A percentile compares a stretch with the other conserved stretches of the same genome.
These are phyloP conservation scores for Philhelius pedissequus DNA, from an alignment of 2,888 invertebrate species.

Conservation along the genomic window DNA sequence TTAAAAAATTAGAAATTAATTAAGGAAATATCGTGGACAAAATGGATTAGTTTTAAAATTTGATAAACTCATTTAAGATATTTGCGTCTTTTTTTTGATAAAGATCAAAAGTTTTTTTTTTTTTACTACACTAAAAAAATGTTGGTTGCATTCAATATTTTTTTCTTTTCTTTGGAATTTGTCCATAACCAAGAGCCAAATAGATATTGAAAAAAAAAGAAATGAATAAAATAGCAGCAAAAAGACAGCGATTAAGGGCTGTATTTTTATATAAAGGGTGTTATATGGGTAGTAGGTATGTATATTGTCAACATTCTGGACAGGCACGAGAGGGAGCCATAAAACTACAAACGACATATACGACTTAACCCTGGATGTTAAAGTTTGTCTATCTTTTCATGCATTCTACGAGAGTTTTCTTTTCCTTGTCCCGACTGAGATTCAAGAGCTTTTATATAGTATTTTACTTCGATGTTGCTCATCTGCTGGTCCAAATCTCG, in stretches of 20 bases:
- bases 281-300: constrained; percentile 23
- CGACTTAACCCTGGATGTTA: constrained; percentile 54
- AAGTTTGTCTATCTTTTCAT: constrained; percentile 57
- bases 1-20: too few species aligned
- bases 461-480: constrained; percentile 2
- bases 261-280: constrained; percentile 54
- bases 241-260: constrained; percentile 63
- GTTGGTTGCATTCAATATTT: too few species aligned
- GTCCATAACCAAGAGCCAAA: constrained; percentile 17
- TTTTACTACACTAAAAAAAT: too few species aligned
- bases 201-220: constrained; percentile 22
- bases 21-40: too few species aligned
- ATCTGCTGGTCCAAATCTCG: neutral
- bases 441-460: constrained; percentile 34
- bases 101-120: too few species aligned
- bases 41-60: too few species aligned
- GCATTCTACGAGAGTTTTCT: neutral
- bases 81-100: too few species aligned
- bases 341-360: constrained; percentile 19
- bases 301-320: constrained; percentile 27
- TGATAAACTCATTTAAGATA: too few species aligned
- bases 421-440: neutral
- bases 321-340: constrained; percentile 2
- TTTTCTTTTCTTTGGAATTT: too few species aligned
- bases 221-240: constrained; percentile 42